Evolutionary conservation across 2,113 vertebrate species (phyloP), one percentile per base, ranked within the genome.

Genomic region (Bos taurus): DNA sequence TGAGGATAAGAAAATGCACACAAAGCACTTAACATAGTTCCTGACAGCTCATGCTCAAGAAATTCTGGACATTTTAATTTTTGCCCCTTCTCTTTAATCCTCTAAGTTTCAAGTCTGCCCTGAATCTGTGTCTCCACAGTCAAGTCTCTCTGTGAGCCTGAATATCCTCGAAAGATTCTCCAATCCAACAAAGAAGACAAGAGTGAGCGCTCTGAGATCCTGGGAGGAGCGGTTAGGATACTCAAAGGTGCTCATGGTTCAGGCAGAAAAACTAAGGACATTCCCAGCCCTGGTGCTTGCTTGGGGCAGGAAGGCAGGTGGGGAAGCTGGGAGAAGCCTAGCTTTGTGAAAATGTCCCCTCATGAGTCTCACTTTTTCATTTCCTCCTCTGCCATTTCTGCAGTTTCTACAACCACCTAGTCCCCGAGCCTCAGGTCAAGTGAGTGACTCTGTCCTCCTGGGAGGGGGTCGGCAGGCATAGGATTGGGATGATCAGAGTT

Each of bases 51-150:
- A 8, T 54, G 43, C 46, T 71, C 71, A 74, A 3, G 57, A 46
- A 46, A 56, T 52, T 19, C 81, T 64, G 46, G 50, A 90, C 33
- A 36, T 90, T 62, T 91, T 30, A 14, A 62, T 28, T 64, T 67
- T 88, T 94, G 21, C 64, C 23, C 2, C 5, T 97, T 95, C 86
- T 91, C 28, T 94, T 60, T n/a, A 59, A 54, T 77, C 36, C 67
- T 95, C 90, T 54, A 83, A 48, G 36, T 93, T 43, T 83, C 71
- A 81, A 50, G 17, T 87, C 71, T 50, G n/a, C 46, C 43, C 15
- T 92, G 74, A 64, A 54, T 85, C 50, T 77, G 40, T 60, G 26
- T 88, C 52, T 71, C 30, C 19, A 52, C 2, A 46, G 40, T 62
- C 48, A 52, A 57, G 43, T 74, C 15, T 12, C 50, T 50, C 23